Base-by-base conservation (phyloP, 1,140 invertebrate species). In the Rhopalosiphum padi region DNA sequence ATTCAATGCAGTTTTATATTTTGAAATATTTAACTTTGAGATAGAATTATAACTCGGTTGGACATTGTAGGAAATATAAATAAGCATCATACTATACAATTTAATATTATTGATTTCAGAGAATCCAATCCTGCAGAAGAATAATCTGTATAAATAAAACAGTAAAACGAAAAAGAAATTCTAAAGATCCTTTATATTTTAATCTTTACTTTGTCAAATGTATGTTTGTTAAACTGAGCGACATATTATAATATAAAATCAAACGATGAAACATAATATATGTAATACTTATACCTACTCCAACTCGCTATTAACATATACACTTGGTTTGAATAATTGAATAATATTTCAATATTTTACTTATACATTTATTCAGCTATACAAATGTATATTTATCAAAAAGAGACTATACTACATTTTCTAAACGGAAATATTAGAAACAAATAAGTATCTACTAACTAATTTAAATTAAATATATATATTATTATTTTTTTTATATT, bases 241-340 rank as follows among this genome's bases (percentile, higher is more conserved):
- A 35, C n/a, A n/a, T n/a, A 77, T n/a, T n/a, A 77, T n/a, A 77
- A 77, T 77, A 77, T 77, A 77, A 77, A 77, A 77, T n/a, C 30
- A 77, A 77, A 35, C 30, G n/a, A 77, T 18, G 60, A n/a, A n/a
- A 77, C 60, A 77, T 77, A n/a, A 77, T 77, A 77, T 77, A 77
- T 77, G 60, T 77, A 77, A 77, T 77, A 77, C 60, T 2, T 18
- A 68, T 68, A 77, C 60, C 60, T n/a, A 77, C 60, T n/a, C 30
- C 3, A 35, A 77, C 30, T n/a, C 60, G n/a, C 60, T 77, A 77
- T 77, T 68, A 68, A 68, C 60, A 77, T 77, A 77, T 77, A 68
- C 1, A 77, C 60, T 77, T 77, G 60, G 60, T n/a, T 77, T 77
- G 60, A 77, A 77, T 77, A n/a, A 77, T 77, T 77, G 11, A n/a